Evolutionary conservation across 2,113 vertebrate species (phyloP), one percentile per base, ranked within the genome.

Genomic region (Ammodytes dubius): DNA sequence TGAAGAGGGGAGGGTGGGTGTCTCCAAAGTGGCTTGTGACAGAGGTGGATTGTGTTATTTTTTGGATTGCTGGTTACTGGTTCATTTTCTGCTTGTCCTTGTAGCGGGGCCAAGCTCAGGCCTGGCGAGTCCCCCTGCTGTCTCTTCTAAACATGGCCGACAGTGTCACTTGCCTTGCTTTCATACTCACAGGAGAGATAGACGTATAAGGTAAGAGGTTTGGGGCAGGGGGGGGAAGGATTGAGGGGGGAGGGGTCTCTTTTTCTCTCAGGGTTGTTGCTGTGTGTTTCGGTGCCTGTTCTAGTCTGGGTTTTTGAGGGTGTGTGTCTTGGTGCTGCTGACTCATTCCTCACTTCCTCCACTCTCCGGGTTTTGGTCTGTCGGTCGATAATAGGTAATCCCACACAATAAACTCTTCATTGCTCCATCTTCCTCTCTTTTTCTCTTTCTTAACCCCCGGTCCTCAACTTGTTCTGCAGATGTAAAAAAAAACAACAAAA

Each of bases 391-490:
- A 92, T 84, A 80, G 47, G 79, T 83, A 90, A 89, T 82, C 90
- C 90, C 90, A 81, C 84, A 70, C 84, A 66, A 90, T 81, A 85
- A 81, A 86, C 85, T 82, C 75, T 77, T 82, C 87, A 74, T 75
- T 70, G 65, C 81, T 84, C 63, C 71, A 39, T 77, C 81, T 56
- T 49, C 75, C 17, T 67, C 14, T 5, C 52, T 12, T 64, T 47
- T 56, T 10, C 54, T 42, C 17, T 17, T 77, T 49, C 58, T 89
- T 94, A 95, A 70, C 95, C 94, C 39, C 95, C 94, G 4, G 94
- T 94, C 83, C 92, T 94, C 89, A 94, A 71, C 94, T 95, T 94
- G 84, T 87, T 94, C 95, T 96, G 89, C 50, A 82, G 74, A 79
- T 14, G 7, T 52, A 56, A 74, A 69, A 61, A 50, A 74, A 82